phyloP scores from a whole-genome alignment of 2,888 invertebrate genomes.

The Dryomyza anilis region DNA sequence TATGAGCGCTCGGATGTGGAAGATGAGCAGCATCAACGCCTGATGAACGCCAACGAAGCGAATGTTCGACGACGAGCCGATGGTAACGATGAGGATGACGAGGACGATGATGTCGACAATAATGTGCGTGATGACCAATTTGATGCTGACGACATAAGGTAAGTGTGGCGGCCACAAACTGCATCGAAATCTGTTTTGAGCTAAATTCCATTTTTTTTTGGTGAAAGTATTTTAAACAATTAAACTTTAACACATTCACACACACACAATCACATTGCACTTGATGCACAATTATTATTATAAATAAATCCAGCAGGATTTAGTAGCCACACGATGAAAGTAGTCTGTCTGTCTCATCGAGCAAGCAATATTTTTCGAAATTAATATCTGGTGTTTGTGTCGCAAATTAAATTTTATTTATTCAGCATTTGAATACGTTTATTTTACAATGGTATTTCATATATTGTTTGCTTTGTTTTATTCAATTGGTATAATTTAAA shows the following conservation, averaged over 20 bases:
- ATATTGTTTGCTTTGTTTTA: conserved; percentile 20
- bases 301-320: conserved; percentile 11
- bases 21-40: conserved; percentile 46
- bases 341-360: neutral
- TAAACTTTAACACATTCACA: neutral
- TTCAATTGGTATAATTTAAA: conserved; percentile 34
- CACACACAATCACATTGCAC: conserved; percentile 17
- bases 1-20: conserved; percentile 41
- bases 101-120: conserved; percentile 43
- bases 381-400: conserved; percentile 16
- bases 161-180: conserved; percentile 34
- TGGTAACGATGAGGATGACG: conserved; percentile 39
- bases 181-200: neutral
- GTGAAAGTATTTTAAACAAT: conserved; percentile 18
- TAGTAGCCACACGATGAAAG: neutral
- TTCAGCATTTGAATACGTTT: too few species aligned
- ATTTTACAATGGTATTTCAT: conserved; percentile 34
- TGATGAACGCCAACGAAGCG: conserved; percentile 36
- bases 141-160: conserved; percentile 56
- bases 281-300: too few species aligned
- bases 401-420: conserved; percentile 34
- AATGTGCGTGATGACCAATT: conserved; percentile 36
- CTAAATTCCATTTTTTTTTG: neutral
- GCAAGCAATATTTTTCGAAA: conserved; percentile 10
- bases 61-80: conserved; percentile 39